Evolutionary conservation across 2,113 vertebrate species (phyloP), one percentile per base, ranked within the genome.

Genomic region (Himantopus leucocephalus): DNA sequence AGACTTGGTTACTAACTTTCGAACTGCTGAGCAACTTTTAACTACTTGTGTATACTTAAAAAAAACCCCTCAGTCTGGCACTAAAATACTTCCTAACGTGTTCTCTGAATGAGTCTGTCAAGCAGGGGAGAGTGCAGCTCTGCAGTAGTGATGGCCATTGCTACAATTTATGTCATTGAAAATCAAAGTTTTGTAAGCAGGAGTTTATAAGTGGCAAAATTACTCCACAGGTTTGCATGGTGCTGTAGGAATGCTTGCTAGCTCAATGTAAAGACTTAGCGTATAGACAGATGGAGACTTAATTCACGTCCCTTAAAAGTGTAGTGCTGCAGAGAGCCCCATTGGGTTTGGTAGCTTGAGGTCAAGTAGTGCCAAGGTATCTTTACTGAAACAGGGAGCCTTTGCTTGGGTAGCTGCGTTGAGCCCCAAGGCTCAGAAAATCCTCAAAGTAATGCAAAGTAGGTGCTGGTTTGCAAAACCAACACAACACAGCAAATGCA

Each of bases 291-390:
- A 37, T 6, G 30, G 45, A 35, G 43, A 30, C 43, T 60, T 11
- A 4, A 10, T 43, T 64, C 12, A 1, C 0, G 1, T 70, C 63
- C 63, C 41, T 43, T 35, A 2, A 3, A 66, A 35, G 22, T 13
- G 48, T 23, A 24, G 22, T 24, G 12, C 48, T 50, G 22, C 12
- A 23, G 48, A 50, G 22, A 24, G 22, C 48, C 48, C 67, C 22
- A 0, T 15, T 15, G 24, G 32, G 1, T 75, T 83, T 39, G 58
- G 59, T 50, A 53, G 18, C 21, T 27, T 59, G 29, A 76, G 83
- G 34, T 79, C 20, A 26, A 63, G 8, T 21, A 4, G 9, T 6
- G 11, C 9, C 9, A 14, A 34, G 47, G 16, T 66, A 20, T 23
- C 62, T 48, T 48, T 6, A 6, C 35, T 2, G 53, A 30, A 15